A percentile compares a stretch with the other conserved stretches of the same genome.
phyloP scores from a whole-genome alignment of 2,797 vertebrate genomes.

The Eulemur mongoz region DNA sequence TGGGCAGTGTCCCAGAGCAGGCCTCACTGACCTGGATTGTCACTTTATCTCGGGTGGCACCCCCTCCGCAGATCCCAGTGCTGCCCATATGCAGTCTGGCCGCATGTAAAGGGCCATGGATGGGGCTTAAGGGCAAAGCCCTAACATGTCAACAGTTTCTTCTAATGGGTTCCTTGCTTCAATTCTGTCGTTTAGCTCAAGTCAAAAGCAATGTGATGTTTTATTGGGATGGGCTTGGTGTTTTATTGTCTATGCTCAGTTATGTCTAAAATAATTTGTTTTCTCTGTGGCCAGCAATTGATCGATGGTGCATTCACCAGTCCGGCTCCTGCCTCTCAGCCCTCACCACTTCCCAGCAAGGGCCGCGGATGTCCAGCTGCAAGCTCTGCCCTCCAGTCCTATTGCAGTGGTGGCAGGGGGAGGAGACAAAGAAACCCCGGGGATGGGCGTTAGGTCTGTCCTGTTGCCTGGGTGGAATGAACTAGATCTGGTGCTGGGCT shows the following conservation, averaged over 20 bases:
- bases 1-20: not conserved
- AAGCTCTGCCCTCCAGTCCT: not conserved
- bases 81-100: not conserved
- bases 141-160: not conserved
- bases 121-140: not conserved
- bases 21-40: not conserved
- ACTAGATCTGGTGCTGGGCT: not conserved
- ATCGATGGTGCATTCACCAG: not conserved
- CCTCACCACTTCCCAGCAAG: not conserved
- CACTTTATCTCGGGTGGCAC: not conserved
- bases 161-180: not conserved
- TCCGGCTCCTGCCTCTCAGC: not conserved
- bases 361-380: not conserved
- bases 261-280: conserved; percentile 48
- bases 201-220: not conserved
- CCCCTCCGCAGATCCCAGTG: not conserved
- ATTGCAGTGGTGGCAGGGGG: not conserved
- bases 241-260: conserved; percentile 23
- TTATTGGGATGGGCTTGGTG: not conserved
- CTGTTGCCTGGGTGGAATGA: not conserved
- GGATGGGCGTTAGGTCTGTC: not conserved
- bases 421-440: not conserved
- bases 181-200: not conserved
- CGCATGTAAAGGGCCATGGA: not conserved
- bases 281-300: not conserved